phyloP scores from a whole-genome alignment of 2,888 invertebrate species.

The Adelphocoris suturalis region DNA sequence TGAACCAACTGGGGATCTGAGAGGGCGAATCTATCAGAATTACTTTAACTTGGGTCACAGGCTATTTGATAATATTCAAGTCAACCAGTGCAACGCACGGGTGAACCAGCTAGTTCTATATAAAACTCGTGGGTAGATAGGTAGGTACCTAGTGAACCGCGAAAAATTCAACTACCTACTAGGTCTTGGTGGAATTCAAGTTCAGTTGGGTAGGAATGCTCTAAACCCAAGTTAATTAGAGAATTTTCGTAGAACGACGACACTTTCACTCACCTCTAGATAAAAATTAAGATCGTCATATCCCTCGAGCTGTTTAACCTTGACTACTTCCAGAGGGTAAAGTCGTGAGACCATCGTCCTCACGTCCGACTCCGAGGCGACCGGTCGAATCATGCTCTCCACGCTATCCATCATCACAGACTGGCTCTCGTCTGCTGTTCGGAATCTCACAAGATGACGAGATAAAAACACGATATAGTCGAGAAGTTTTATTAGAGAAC shows the following conservation, averaged over 20 bases:
- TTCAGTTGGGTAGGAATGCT: too few relatives aligned
- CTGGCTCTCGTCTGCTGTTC: neutral
- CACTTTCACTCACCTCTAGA: constrained; percentile 19
- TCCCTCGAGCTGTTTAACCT: constrained; percentile 54
- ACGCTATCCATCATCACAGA: neutral
- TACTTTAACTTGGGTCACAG: too few relatives aligned
- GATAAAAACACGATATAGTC: neutral
- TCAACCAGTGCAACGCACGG: too few relatives aligned
- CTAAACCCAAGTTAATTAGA: too few relatives aligned
- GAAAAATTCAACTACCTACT: too few relatives aligned
- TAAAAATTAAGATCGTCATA: constrained; percentile 62
- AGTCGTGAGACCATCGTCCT: neutral
- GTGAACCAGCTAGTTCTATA: too few relatives aligned
- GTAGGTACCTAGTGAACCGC: too few relatives aligned
- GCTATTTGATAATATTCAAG: too few relatives aligned
- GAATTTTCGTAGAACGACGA: neutral
- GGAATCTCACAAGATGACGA: neutral
- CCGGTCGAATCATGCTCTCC: constrained; percentile 34
- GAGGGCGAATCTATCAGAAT: too few relatives aligned
- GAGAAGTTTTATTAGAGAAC: neutral
- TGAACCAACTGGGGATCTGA: too few relatives aligned
- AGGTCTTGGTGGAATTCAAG: too few relatives aligned
- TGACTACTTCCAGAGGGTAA: constrained; percentile 22
- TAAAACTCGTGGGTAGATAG: too few relatives aligned
- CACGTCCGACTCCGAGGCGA: neutral